Conservation (phyloP, 2,113 vertebrate genomes). For the Shinisaurus crocodilurus region DNA sequence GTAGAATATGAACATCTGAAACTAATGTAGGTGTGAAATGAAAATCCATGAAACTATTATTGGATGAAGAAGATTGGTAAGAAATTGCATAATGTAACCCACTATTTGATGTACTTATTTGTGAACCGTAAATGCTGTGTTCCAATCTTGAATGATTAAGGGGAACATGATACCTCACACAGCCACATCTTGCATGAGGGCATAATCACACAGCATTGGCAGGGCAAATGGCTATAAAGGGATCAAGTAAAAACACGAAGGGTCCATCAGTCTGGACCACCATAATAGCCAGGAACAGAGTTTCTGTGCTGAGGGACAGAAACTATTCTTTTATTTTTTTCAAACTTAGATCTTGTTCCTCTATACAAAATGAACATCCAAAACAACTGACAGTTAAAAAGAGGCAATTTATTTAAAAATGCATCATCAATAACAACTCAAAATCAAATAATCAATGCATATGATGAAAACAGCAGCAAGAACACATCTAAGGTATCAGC, state of each 20-base stretch:
- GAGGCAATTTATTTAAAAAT: neutral
- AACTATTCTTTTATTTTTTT: neutral
- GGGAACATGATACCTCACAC: neutral
- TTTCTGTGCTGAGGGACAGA: too few relatives aligned
- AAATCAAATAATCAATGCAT: neutral
- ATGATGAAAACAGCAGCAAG: slow-evolving; percentile 1
- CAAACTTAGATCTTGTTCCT: neutral
- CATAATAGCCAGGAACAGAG: too few relatives aligned
- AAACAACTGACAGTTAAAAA: neutral
- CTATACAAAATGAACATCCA: neutral
- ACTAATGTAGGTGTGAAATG: neutral
- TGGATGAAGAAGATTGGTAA: neutral
- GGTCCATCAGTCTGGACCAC: neutral
- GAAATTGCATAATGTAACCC: neutral
- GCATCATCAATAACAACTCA: neutral
- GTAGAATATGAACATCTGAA: neutral
- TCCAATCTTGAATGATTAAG: neutral
- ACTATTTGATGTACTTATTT: neutral
- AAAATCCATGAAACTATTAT: neutral
- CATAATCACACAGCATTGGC: neutral
- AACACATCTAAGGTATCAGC: neutral
- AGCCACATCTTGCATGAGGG: too few relatives aligned
- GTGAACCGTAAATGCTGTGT: neutral
- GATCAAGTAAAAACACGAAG: neutral
- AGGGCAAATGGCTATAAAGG: neutral